Conservation (phyloP, 1,140 invertebrate species). For the Oscheius sp. region DNA sequence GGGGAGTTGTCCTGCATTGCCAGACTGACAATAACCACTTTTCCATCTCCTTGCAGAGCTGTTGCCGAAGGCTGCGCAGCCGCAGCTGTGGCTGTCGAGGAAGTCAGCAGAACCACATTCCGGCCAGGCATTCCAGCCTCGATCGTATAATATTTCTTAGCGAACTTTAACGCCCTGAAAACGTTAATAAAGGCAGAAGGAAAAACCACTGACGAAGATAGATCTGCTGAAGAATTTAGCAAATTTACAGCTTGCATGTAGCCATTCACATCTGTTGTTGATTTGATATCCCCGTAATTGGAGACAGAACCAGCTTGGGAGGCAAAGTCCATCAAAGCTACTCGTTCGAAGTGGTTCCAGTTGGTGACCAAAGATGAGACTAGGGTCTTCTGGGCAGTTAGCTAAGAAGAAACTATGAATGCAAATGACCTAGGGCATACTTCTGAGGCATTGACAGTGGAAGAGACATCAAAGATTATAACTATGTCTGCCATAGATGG, state of each 20-base stretch:
- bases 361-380: background rate
- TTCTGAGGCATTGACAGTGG: background rate
- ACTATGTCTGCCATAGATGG: background rate
- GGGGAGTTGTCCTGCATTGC: background rate
- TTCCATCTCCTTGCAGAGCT: background rate
- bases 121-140: background rate
- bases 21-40: background rate
- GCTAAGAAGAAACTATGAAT: background rate
- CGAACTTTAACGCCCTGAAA: background rate
- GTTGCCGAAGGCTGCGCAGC: background rate
- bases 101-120: background rate
- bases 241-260: background rate
- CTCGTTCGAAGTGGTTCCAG: background rate
- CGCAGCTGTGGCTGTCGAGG: background rate
- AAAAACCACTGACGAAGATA: too few species aligned
- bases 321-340: background rate
- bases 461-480: background rate
- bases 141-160: background rate
- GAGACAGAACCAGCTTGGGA: background rate
- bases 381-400: background rate
- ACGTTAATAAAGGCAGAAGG: too few species aligned
- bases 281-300: background rate
- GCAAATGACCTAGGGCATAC: background rate
- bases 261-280: background rate
- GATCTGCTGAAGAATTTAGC: too few species aligned